phyloP scores from a whole-genome alignment of 2,797 vertebrate species.

The Phrynocephalus guinanensis region DNA sequence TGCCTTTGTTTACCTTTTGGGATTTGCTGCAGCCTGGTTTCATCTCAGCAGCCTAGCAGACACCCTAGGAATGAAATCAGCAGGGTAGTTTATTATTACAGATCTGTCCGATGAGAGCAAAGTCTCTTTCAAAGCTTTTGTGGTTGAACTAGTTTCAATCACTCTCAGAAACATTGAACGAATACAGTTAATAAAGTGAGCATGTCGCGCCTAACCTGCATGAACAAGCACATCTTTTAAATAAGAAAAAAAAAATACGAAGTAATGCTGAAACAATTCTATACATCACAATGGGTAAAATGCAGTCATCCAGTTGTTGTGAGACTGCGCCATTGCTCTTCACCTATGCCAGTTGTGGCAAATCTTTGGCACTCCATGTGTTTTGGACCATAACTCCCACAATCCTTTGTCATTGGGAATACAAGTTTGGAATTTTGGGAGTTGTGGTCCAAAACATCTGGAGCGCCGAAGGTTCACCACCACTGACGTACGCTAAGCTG shows the following conservation, averaged over 20 bases:
- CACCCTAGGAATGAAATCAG: constrained; percentile 67
- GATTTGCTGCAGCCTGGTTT: constrained; percentile 60
- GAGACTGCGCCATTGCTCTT: too few relatives aligned
- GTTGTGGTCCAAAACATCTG: too few relatives aligned
- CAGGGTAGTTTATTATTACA: constrained; percentile 68
- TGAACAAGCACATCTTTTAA: constrained; percentile 15
- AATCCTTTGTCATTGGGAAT: too few relatives aligned
- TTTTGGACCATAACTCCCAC: too few relatives aligned
- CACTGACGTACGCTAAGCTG: too few relatives aligned
- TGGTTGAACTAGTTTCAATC: constrained; percentile 66
- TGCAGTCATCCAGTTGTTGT: too few relatives aligned
- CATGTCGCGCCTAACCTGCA: constrained; percentile 69
- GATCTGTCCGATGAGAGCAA: constrained; percentile 20
- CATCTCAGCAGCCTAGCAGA: constrained; percentile 58
- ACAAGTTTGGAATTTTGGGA: too few relatives aligned
- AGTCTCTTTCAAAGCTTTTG: constrained; percentile 57
- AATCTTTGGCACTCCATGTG: too few relatives aligned
- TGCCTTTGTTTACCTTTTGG: constrained; percentile 72
- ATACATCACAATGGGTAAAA: too few relatives aligned
- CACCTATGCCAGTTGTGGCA: too few relatives aligned
- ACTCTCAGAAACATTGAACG: constrained; percentile 69
- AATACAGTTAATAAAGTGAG: constrained; percentile 70
- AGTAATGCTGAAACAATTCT: background rate
- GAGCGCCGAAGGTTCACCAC: too few relatives aligned
- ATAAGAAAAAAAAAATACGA: background rate